Base-by-base conservation (phyloP, 2,888 invertebrate genomes). In the Agrochola lota region DNA sequence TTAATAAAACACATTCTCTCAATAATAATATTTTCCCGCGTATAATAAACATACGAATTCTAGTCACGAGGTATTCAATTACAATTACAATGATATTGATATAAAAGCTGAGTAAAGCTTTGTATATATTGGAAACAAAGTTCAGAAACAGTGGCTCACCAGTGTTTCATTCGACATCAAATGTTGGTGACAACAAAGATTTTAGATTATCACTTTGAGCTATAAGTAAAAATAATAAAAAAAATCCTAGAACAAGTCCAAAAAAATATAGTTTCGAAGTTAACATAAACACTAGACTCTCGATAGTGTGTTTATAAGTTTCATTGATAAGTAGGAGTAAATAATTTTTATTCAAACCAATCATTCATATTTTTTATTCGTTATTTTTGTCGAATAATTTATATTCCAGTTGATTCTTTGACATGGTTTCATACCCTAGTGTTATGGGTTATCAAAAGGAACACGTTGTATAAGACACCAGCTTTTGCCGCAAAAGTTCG, bases 61-160 rank as follows among this genome's bases (percentile, higher is more conserved):
- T 7, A 78, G 46, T 49, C 75, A 72, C 52, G 71, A 43, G 4
- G 23, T 62, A 66, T 77, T 76, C 59, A 64, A 59, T 62, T 57
- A 49, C 62, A 76, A 62, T 64, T 30, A 74, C 55, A 72, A 78
- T 52, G 8, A 40, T 66, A 55, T 35, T 76, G 15, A 49, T 63
- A 49, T 0, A 71, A 59, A 60, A 57, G 26, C 57, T 57, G 26
- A 17, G n/a, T 74, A 52, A 40, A 40, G 7, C 40, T 1, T 26
- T 0, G 17, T 46, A 23, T 55, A 7, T 11, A 57, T 11, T 52
- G 3, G 9, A 52, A 68, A n/a, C 2, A 40, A 46, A 20, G 26
- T 46, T 46, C 6, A 8, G 5, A 67, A 30, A 30, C 30, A 49
- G 23, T 68, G 17, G 35, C 35, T 11, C 35, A 59, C n/a, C 35